Percentiles rank a stretch among this genome's conserved stretches.
Conservation (phyloP, 2,113 vertebrate species). For the Nannobrachium achirus region DNA sequence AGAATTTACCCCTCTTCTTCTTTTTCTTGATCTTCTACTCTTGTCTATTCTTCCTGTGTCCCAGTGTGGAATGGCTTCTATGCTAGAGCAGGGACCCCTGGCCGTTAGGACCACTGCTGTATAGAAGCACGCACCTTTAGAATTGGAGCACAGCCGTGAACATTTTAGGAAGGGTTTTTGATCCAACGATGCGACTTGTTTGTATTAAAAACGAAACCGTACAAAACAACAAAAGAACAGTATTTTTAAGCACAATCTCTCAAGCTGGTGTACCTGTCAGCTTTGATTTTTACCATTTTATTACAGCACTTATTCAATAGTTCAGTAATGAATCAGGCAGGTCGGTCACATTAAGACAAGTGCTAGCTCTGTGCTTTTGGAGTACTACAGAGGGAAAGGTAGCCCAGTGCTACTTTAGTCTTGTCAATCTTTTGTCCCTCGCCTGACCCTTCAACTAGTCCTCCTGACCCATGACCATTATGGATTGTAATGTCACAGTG, state of each 20-base stretch:
- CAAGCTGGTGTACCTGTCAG: neutral
- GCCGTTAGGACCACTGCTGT: neutral
- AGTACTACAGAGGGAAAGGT: slow-evolving; percentile 13
- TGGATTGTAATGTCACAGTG: neutral
- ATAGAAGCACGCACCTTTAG: neutral
- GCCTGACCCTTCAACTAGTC: neutral
- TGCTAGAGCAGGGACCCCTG: neutral
- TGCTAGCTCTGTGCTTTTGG: neutral
- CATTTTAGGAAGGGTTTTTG: neutral
- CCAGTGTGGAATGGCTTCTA: slow-evolving; percentile 6
- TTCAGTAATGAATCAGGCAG: neutral
- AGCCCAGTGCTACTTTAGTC: slow-evolving; percentile 2
- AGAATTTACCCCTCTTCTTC: no score
- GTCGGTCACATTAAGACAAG: slow-evolving; percentile 20
- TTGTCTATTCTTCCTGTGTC: slow-evolving; percentile 17
- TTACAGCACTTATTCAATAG: slow-evolving; percentile 8
- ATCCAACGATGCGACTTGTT: neutral
- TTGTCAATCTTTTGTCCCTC: neutral
- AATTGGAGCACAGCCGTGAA: neutral
- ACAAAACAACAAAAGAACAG: neutral
- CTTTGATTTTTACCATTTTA: neutral
- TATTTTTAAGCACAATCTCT: slow-evolving; percentile 1
- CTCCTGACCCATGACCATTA: neutral
- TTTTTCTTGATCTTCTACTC: no score
- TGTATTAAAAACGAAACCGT: no score